Conservation (phyloP, 2,888 invertebrate species). For the Aleiodes alternator region DNA sequence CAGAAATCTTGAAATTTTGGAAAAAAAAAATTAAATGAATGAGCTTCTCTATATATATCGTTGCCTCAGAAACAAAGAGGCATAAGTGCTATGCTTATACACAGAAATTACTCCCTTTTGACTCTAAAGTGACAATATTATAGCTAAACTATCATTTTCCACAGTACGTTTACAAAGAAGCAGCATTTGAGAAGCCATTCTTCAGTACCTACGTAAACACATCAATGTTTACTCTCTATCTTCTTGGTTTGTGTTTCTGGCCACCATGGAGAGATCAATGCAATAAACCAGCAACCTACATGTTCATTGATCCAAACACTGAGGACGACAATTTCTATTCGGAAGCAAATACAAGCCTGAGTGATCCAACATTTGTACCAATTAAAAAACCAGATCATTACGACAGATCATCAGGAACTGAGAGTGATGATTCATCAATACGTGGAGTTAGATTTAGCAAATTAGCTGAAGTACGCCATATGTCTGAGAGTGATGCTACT, state of each 20-base stretch:
- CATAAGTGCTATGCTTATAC: too few species aligned
- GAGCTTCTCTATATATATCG: too few species aligned
- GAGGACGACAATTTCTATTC: conserved; percentile 88
- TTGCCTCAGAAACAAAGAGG: too few species aligned
- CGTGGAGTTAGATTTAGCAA: conserved; percentile 94
- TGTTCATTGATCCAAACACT: conserved; percentile 85
- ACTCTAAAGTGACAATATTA: too few species aligned
- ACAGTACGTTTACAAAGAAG: conserved; percentile 90
- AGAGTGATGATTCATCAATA: conserved; percentile 90
- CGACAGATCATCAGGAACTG: conserved; percentile 84
- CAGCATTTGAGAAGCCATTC: conserved; percentile 94
- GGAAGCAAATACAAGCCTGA: conserved; percentile 83
- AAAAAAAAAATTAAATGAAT: too few species aligned
- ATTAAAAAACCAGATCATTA: conserved; percentile 86
- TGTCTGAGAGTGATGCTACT: conserved; percentile 93
- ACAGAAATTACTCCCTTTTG: too few species aligned
- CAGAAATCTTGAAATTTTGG: too few species aligned
- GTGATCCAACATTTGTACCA: conserved; percentile 94
- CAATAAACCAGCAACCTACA: conserved; percentile 83
- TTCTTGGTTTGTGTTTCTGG: conserved; percentile 91
- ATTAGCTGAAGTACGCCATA: conserved; percentile 91
- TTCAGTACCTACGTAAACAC: conserved; percentile 97
- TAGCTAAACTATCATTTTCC: conserved; percentile 67
- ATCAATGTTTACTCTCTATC: conserved; percentile 93
- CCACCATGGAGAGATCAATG: conserved; percentile 94